Evolutionary conservation across 2,797 vertebrate genomes (phyloP), one percentile per base, ranked within the genome.

Genomic region (Pyrocephalus nanus): DNA sequence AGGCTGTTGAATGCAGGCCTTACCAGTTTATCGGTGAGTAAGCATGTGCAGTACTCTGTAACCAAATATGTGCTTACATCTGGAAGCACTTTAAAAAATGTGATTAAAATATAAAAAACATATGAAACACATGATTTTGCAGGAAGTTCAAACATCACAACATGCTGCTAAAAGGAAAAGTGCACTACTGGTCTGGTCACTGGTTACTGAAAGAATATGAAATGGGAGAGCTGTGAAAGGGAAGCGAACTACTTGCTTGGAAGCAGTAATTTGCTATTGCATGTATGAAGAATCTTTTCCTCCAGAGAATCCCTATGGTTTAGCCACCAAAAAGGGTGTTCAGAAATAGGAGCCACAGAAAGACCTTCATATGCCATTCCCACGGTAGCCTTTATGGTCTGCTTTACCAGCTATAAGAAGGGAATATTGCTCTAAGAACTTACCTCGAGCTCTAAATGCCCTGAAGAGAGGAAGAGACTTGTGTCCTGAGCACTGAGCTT

Each of bases 131-230:
- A 90, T 40, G 72, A 88, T 95, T 96, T 87, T 93, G 48, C 82
- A 96, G 91, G 87, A 95, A 94, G 64, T 91, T 86, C 85, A 75
- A 93, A 92, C 81, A 94, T 91, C 84, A 66, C 70, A 88, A 95
- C 76, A 86, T 32, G 76, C 43, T 94, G 78, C 86, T 88, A 88
- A 91, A 91, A 91, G 62, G 42, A 96, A 92, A 94, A 96, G 89
- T 60, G 62, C 58, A 85, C 75, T 92, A 72, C 87, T 94, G 76
- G 18, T 86, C 62, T 86, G 72, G 75, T 70, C 55, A 43, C 29
- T 81, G 15, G 30, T 83, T 90, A 51, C 54, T 78, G 64, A 85
- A 64, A 0, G 2, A 71, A 69, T n/a, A 27, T 18, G 43, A 84
- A 94, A 58, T 25, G 6, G 4, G 47, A 88, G 58, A 95, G 36